phyloP scores from a whole-genome alignment of 2,888 invertebrate species.

The Cephonodes hylas region DNA sequence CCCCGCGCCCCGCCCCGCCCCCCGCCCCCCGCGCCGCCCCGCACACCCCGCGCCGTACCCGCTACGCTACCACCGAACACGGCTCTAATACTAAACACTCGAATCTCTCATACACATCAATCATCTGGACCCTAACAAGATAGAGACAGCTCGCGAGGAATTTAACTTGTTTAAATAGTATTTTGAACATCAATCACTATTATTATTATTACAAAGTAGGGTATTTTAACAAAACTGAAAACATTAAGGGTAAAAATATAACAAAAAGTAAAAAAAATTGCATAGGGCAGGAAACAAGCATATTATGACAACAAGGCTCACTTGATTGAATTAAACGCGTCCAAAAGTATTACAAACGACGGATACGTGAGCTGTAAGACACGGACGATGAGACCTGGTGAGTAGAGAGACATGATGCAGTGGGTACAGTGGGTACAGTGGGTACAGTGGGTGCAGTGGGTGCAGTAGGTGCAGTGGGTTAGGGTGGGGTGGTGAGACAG shows the following conservation, averaged over 20 bases:
- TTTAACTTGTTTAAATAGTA: not conserved
- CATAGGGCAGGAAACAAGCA: not conserved
- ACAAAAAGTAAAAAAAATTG: not conserved
- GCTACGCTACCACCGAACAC: not conserved
- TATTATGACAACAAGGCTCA: not conserved
- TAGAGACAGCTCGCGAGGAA: not conserved
- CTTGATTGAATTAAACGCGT: not conserved
- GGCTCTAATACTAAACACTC: not conserved
- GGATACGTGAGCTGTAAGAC: no score
- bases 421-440: not conserved
- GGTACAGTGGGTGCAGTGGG: no score
- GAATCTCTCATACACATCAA: not conserved
- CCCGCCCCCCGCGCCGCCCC: not conserved
- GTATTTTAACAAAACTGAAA: not conserved
- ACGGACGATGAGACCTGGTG: no score
- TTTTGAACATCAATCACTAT: not conserved
- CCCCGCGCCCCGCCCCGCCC: not conserved
- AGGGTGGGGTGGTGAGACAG: no score
- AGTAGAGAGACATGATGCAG: not conserved
- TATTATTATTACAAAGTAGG: not conserved
- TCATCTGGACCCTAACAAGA: not conserved
- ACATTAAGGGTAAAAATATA: not conserved
- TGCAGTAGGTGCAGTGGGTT: not conserved
- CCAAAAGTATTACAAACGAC: no score
- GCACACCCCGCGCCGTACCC: no score